A percentile compares a stretch with the other conserved stretches of the same genome.
These are phyloP conservation scores for Urophycis tenuis DNA, from an alignment of 2,797 vertebrate species.

Conservation along the genomic window DNA sequence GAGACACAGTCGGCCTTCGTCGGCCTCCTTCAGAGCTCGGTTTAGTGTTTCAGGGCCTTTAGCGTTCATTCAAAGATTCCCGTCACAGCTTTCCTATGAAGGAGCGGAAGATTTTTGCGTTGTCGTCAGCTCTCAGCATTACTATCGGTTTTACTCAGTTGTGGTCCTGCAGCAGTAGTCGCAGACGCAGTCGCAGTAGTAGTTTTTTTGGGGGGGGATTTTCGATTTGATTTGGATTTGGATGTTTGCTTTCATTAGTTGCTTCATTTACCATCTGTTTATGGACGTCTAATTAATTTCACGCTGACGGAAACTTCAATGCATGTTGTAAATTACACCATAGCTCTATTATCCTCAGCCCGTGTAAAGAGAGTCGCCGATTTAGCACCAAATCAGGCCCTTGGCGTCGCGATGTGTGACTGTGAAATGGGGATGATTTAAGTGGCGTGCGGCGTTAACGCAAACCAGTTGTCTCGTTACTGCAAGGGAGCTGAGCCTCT, in stretches of 20 bases:
- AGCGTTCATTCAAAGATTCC: not conserved
- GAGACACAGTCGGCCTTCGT: too few species aligned
- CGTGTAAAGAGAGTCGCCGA: not conserved
- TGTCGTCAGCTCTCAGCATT: not conserved
- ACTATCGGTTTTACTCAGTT: not conserved
- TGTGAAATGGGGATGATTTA: conserved; percentile 29
- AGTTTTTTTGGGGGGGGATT: not conserved
- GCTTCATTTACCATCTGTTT: not conserved
- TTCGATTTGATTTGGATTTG: not conserved
- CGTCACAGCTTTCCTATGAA: not conserved
- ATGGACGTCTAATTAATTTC: not conserved
- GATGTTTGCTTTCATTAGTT: not conserved
- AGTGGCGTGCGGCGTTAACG: conserved; percentile 5
- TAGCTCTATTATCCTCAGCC: not conserved
- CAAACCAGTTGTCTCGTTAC: conserved; percentile 6
- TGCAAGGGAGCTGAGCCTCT: not conserved
- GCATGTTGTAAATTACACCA: not conserved
- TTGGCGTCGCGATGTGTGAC: not conserved
- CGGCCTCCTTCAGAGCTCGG: too few species aligned
- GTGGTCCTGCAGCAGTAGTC: not conserved
- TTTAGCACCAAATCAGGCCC: conserved; percentile 14
- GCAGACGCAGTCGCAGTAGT: too few species aligned
- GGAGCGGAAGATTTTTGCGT: not conserved
- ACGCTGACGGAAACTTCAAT: not conserved
- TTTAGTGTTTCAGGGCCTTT: too few species aligned